Conservation (phyloP, 2,888 invertebrate genomes). For the Phrixothrix hirtus region DNA sequence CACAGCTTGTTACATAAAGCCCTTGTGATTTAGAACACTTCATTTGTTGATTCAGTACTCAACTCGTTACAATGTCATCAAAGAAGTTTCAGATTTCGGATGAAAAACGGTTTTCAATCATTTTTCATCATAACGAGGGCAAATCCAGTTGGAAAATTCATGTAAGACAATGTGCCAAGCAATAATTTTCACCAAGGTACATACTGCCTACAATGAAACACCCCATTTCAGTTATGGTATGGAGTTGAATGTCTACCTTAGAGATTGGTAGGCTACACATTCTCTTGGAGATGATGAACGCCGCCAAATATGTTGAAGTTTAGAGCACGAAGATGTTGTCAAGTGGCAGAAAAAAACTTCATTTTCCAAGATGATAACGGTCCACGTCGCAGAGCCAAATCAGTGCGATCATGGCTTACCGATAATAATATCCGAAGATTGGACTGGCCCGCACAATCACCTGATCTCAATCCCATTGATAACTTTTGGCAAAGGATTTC, state of each 20-base stretch:
- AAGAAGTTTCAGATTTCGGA: too few relatives aligned
- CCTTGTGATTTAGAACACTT: too few relatives aligned
- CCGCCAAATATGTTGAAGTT: background rate
- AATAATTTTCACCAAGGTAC: background rate
- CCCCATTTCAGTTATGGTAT: background rate
- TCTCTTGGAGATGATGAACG: background rate
- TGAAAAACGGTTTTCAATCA: too few relatives aligned
- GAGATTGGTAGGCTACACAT: background rate
- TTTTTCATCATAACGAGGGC: too few relatives aligned
- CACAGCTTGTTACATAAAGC: too few relatives aligned
- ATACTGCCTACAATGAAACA: background rate
- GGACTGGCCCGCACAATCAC: background rate
- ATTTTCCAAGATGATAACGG: constrained; percentile 2
- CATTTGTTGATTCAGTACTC: too few relatives aligned
- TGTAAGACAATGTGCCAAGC: too few relatives aligned
- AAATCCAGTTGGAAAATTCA: too few relatives aligned
- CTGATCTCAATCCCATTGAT: background rate
- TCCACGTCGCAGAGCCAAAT: background rate
- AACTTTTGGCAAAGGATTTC: too few relatives aligned
- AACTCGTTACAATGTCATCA: too few relatives aligned
- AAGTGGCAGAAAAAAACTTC: background rate
- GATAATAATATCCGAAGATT: too few relatives aligned
- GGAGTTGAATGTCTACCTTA: background rate
- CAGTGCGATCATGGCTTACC: background rate
- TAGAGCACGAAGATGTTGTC: background rate